Percentiles rank a stretch among this genome's conserved stretches.
phyloP scores from a whole-genome alignment of 2,888 invertebrate genomes.

The Acleris cristana region DNA sequence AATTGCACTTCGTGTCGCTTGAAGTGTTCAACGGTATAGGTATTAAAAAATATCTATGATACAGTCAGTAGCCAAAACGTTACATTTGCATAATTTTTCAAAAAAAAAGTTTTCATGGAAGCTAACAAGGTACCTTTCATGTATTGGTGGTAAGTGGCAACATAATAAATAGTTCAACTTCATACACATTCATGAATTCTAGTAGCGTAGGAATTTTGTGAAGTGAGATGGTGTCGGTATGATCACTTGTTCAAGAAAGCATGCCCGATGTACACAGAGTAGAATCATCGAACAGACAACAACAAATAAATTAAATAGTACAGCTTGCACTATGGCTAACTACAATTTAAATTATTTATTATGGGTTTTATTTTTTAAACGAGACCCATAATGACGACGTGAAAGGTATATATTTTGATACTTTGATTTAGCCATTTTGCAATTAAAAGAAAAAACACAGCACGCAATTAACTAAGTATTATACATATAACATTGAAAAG shows the following conservation, averaged over 20 bases:
- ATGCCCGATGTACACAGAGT: constrained; percentile 23
- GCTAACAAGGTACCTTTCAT: no score
- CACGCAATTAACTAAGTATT: background rate
- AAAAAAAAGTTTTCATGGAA: no score
- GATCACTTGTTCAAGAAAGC: constrained; percentile 20
- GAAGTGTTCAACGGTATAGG: no score
- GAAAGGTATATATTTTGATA: no score
- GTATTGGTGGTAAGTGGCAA: background rate
- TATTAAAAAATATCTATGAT: no score
- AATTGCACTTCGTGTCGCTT: no score
- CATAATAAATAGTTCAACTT: background rate
- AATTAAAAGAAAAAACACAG: constrained; percentile 8
- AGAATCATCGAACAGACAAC: constrained; percentile 37
- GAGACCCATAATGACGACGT: no score
- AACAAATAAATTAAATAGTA: constrained; percentile 7
- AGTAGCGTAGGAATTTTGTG: constrained; percentile 18
- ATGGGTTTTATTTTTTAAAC: background rate
- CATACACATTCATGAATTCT: constrained; percentile 1
- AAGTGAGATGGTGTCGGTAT: constrained; percentile 50
- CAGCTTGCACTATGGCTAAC: constrained; percentile 12
- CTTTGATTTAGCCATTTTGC: constrained; percentile 4
- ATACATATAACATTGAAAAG: background rate
- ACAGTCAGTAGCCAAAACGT: no score
- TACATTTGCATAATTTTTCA: no score
- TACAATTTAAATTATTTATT: background rate